A percentile compares a stretch with the other conserved stretches of the same genome.
phyloP scores from a whole-genome alignment of 2,888 invertebrate genomes.

The Bombylius major region DNA sequence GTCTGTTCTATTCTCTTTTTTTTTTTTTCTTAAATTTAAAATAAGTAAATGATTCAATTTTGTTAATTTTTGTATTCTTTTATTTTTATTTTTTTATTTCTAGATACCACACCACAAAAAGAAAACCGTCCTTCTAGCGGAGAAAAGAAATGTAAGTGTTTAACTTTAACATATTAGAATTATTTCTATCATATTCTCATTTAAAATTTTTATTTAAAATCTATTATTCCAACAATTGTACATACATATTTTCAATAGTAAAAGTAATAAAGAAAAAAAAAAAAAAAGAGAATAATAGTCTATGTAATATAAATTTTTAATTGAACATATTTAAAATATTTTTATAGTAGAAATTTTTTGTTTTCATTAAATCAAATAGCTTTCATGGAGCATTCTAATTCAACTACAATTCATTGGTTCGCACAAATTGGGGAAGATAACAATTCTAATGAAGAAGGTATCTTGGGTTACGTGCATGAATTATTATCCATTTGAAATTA shows the following conservation, averaged over 20 bases:
- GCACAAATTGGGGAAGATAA: conserved; percentile 35
- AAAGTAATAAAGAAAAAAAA: no score
- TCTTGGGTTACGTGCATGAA: neutral
- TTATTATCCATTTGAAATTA: neutral
- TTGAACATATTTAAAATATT: no score
- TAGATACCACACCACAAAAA: conserved; percentile 30
- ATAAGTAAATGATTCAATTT: no score
- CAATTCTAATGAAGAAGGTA: conserved; percentile 25
- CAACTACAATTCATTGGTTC: conserved; percentile 35
- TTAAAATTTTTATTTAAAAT: neutral
- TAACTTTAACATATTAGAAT: neutral
- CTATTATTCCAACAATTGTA: no score
- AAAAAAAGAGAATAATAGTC: no score
- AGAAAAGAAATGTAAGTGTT: conserved; percentile 31
- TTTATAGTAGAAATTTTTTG: neutral
- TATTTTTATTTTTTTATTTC: conserved; percentile 9
- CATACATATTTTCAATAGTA: no score
- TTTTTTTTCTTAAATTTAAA: no score
- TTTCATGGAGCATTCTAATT: conserved; percentile 18
- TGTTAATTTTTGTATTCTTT: no score
- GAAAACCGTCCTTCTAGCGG: conserved; percentile 36
- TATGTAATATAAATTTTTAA: no score
- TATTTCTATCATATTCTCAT: neutral
- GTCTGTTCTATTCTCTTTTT: no score
- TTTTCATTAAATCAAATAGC: conserved; percentile 5